A percentile compares a stretch with the other conserved stretches of the same genome.
Conservation (phyloP, 2,797 vertebrate species). For the Fundulus diaphanus region DNA sequence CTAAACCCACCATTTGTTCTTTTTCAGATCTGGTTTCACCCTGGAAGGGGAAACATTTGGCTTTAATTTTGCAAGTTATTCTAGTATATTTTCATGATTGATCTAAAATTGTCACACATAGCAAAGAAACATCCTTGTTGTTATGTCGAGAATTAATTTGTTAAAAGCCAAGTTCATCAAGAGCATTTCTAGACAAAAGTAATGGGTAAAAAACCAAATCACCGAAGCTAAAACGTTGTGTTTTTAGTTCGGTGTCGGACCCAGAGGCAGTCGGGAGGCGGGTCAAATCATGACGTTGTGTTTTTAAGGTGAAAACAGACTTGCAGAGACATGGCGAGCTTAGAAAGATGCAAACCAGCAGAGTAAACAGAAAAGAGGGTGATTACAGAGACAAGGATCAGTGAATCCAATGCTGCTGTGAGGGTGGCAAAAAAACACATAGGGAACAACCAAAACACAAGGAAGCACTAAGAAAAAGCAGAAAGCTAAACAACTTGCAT, state of each 20-base stretch:
- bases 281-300: no score
- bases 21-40: background rate
- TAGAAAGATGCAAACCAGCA: background rate
- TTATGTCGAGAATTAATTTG: no score
- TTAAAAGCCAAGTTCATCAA: no score
- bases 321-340: no score
- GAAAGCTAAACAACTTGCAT: background rate
- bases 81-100: background rate
- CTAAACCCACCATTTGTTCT: no score
- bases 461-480: background rate
- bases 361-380: background rate
- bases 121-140: background rate
- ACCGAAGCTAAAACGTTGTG: no score
- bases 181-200: background rate
- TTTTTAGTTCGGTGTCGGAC: no score
- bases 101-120: background rate
- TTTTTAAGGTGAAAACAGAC: no score
- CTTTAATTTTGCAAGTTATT: background rate
- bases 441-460: background rate
- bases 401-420: background rate
- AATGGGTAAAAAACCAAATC: background rate
- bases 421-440: background rate
- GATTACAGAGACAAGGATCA: background rate
- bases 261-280: no score
- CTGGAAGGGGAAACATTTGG: background rate